These are phyloP conservation scores for Thereva unica DNA, from an alignment of 2,888 invertebrate genomes.

Conservation along the genomic window DNA sequence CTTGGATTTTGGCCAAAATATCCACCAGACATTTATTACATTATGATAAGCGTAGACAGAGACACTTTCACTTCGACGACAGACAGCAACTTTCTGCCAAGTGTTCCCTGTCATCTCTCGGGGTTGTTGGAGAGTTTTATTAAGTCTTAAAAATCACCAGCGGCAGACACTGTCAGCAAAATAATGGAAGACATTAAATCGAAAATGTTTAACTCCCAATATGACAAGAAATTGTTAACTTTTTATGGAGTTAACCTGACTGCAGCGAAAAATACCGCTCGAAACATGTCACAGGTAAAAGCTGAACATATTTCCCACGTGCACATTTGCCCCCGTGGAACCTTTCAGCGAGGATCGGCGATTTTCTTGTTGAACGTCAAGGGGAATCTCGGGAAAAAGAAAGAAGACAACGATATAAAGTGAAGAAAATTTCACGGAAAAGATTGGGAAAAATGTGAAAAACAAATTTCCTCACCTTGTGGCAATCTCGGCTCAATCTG, in stretches of 20 bases:
- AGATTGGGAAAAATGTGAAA: slow-evolving; percentile 32
- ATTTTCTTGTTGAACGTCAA: background rate
- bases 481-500: slow-evolving; percentile 34
- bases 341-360: background rate
- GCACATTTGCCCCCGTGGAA: too few species aligned
- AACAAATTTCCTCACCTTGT: slow-evolving; percentile 36
- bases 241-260: too few species aligned
- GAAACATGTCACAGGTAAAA: too few species aligned
- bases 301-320: too few species aligned
- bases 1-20: slow-evolving; percentile 25
- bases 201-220: too few species aligned
- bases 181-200: too few species aligned
- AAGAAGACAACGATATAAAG: background rate
- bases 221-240: too few species aligned
- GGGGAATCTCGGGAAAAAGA: slow-evolving; percentile 5
- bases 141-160: too few species aligned
- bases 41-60: slow-evolving; percentile 32
- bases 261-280: too few species aligned
- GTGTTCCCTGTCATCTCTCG: slow-evolving; percentile 7
- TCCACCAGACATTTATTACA: slow-evolving; percentile 32
- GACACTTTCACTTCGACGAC: slow-evolving; percentile 20
- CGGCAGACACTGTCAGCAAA: too few species aligned
- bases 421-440: slow-evolving; percentile 15
- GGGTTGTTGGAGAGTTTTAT: background rate
- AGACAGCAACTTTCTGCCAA: slow-evolving; percentile 13